Base-by-base conservation (phyloP, 2,888 invertebrate genomes). In the Diarsia rubi region DNA sequence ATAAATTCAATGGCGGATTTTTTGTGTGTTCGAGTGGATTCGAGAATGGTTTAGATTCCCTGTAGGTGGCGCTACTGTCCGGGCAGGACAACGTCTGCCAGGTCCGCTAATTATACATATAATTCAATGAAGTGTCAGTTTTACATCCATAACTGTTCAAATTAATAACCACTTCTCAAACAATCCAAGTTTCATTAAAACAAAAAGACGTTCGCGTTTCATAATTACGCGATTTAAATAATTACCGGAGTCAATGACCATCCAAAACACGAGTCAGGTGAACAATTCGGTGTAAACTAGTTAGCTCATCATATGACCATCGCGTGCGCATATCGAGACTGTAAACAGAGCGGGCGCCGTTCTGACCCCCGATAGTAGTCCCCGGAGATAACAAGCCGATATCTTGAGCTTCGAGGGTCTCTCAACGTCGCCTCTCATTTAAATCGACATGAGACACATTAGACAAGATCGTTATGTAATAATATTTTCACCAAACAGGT, bases 301-400 rank as follows among this genome's bases (percentile, higher is more conserved):
- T 88, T 84, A 70, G 86, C 82, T 87, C 86, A 92, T 93, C 95
- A 95, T 94, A 93, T 93, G 91, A 86, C 88, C 88, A 91, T 89
- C 93, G 95, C 95, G 94, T 95, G 95, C 92, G 90, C 90, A 86
- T 90, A 90, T 92, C 89, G 83, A 75, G 84, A 89, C 87, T 85
- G 91, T 92, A 94, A 94, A 93, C 93, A 93, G 91, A 89, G 83
- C 90, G 90, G 90, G 89, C 90, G 92, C 90, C 90, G 88, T 91
- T 91, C 90, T 94, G 95, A 95, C 95, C 95, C 92, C 80, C 83
- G 94, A 94, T 93, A 93, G 87, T 87, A 68, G 81, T 83, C 59
- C 64, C 75, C 83, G 81, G 77, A 76, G 86, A 86, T 86, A 94
- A 94, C 91, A 89, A 89, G 76, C 31, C 64, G 90, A 91, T 90